These are phyloP conservation scores for Rhyacophila evoluta DNA, from an alignment of 2,888 invertebrate genomes.

Conservation along the genomic window DNA sequence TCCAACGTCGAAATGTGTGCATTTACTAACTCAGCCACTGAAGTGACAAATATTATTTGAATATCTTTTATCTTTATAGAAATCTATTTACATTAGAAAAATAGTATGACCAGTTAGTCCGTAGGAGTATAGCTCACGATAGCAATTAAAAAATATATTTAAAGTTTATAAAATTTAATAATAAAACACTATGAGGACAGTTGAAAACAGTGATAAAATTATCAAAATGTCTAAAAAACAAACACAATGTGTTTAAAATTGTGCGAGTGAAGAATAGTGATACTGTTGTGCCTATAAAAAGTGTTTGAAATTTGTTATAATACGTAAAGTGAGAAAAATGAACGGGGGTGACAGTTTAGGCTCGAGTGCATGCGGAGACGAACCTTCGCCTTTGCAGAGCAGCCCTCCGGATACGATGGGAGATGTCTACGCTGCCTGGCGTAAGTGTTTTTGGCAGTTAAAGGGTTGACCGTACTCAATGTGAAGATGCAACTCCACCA, in stretches of 20 bases:
- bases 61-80: too few species aligned
- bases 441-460: constrained; percentile 64
- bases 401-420: constrained; percentile 73
- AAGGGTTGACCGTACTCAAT: too few species aligned
- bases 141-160: too few species aligned
- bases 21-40: too few species aligned
- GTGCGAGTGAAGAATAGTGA: neutral
- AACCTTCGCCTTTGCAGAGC: constrained; percentile 53
- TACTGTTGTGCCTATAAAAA: neutral
- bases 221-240: neutral
- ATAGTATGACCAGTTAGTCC: too few species aligned
- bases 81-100: too few species aligned
- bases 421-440: constrained; percentile 75
- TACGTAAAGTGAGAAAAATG: neutral
- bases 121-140: too few species aligned
- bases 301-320: neutral
- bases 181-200: neutral
- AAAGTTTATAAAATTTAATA: neutral
- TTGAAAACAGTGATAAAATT: neutral
- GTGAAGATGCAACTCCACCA: too few species aligned
- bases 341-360: constrained; percentile 44
- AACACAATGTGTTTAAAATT: neutral
- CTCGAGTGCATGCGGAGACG: constrained; percentile 46
- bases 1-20: too few species aligned
- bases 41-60: too few species aligned